phyloP scores from a whole-genome alignment of 2,113 vertebrate species.

The Porphyrio hochstetteri region DNA sequence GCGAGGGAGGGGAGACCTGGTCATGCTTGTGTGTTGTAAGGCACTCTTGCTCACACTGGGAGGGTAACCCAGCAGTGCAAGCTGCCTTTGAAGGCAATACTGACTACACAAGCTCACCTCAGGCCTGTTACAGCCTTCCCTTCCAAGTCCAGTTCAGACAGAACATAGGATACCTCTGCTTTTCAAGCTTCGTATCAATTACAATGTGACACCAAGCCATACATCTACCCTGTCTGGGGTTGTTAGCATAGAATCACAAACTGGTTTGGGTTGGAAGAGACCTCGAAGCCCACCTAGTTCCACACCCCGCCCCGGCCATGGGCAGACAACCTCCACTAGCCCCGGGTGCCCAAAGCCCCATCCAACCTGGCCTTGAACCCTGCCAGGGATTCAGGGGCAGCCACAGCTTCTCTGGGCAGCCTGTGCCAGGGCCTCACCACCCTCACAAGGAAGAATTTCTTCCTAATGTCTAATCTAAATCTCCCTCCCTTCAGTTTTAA shows the following conservation, averaged over 20 bases:
- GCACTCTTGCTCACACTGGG: not conserved
- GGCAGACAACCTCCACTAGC: no score
- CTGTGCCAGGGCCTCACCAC: no score
- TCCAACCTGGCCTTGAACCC: no score
- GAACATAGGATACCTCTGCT: not conserved
- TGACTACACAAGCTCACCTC: not conserved
- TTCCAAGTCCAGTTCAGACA: not conserved
- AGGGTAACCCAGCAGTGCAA: not conserved
- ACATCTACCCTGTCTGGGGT: not conserved
- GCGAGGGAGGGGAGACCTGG: not conserved
- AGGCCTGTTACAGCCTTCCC: not conserved
- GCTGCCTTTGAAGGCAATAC: not conserved
- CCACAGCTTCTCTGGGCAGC: no score
- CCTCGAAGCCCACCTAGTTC: no score
- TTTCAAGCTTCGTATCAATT: not conserved
- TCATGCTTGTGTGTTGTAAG: rapidly evolving
- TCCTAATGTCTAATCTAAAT: no score
- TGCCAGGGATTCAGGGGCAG: no score
- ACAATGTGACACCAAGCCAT: not conserved
- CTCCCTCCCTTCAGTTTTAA: no score
- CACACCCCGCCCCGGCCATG: no score
- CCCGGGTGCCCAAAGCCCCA: no score
- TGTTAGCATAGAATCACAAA: not conserved
- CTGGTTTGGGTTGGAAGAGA: no score
- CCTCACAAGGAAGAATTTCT: no score